These are phyloP conservation scores for Jaculus jaculus DNA, from an alignment of 2,113 vertebrate species.

Conservation along the genomic window DNA sequence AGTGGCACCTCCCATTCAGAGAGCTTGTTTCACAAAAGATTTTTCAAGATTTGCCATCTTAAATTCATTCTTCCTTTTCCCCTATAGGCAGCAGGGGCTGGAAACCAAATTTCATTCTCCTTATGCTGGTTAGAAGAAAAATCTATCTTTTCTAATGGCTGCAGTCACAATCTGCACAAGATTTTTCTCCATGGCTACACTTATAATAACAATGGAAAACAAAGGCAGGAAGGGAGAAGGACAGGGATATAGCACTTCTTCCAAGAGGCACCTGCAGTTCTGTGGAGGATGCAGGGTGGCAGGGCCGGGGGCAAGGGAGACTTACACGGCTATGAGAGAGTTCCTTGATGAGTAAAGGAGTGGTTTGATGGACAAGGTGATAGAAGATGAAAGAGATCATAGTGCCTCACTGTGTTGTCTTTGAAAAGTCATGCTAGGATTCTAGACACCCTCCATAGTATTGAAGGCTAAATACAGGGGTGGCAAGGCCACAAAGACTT, in stretches of 20 bases:
- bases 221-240: conserved; percentile 57
- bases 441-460: conserved; percentile 25
- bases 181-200: conserved; percentile 69
- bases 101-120: conserved; percentile 49
- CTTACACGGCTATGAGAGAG: conserved; percentile 25
- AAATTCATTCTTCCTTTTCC: conserved; percentile 56
- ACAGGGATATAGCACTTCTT: neutral
- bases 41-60: conserved; percentile 52
- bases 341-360: conserved; percentile 48
- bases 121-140: conserved; percentile 49
- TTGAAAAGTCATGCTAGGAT: conserved; percentile 46
- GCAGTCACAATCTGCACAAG: conserved; percentile 42
- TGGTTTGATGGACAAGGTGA: conserved; percentile 56
- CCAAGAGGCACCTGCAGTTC: conserved; percentile 60
- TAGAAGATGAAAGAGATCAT: conserved; percentile 60
- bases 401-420: conserved; percentile 27
- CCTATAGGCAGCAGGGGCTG: conserved; percentile 30
- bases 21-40: conserved; percentile 45
- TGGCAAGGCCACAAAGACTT: conserved; percentile 28
- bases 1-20: neutral
- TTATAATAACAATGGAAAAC: conserved; percentile 67
- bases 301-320: neutral
- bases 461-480: conserved; percentile 20
- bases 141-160: conserved; percentile 61
- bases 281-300: conserved; percentile 22